Percentiles rank a stretch among this genome's conserved stretches.
Conservation (phyloP, 2,113 vertebrate genomes). For the Polypterus bichir region DNA sequence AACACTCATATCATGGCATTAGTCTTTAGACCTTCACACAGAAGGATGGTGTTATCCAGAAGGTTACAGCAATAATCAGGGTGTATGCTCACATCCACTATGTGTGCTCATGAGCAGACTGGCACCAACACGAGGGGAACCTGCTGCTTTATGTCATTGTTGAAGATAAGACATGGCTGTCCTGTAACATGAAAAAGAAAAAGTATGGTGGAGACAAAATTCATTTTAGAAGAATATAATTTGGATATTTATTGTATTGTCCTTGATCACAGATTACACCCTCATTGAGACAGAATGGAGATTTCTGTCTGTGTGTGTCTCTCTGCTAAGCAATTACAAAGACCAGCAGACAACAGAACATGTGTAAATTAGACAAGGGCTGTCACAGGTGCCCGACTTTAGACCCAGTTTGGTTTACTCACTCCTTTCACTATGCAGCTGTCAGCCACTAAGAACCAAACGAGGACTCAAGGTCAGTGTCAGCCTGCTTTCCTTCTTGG, state of each 20-base stretch:
- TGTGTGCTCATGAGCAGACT: too few species aligned
- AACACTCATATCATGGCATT: too few species aligned
- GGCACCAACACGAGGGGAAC: too few species aligned
- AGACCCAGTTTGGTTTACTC: conserved; percentile 26
- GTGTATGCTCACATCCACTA: too few species aligned
- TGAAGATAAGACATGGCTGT: too few species aligned
- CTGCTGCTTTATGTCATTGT: too few species aligned
- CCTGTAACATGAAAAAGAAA: conserved; percentile 23
- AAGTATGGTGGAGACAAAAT: conserved; percentile 38
- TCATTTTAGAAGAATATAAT: conserved; percentile 27
- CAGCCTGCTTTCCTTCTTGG: conserved; percentile 26
- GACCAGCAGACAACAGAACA: conserved; percentile 23
- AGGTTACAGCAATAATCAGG: too few species aligned
- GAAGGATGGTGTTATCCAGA: too few species aligned
- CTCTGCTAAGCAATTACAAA: conserved; percentile 38
- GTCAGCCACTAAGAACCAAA: conserved; percentile 7
- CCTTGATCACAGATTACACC: conserved; percentile 29
- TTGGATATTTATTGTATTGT: conserved; percentile 23
- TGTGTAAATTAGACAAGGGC: conserved; percentile 13
- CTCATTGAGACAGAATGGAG: conserved; percentile 25
- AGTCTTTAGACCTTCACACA: too few species aligned
- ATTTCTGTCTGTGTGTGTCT: conserved; percentile 23
- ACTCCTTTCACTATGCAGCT: not conserved
- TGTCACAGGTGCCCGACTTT: conserved; percentile 41
- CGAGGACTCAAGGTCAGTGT: conserved; percentile 30